Percentiles rank a stretch among this genome's conserved stretches.
Conservation (phyloP, 2,888 invertebrate genomes). For the Ophion slaviceki region DNA sequence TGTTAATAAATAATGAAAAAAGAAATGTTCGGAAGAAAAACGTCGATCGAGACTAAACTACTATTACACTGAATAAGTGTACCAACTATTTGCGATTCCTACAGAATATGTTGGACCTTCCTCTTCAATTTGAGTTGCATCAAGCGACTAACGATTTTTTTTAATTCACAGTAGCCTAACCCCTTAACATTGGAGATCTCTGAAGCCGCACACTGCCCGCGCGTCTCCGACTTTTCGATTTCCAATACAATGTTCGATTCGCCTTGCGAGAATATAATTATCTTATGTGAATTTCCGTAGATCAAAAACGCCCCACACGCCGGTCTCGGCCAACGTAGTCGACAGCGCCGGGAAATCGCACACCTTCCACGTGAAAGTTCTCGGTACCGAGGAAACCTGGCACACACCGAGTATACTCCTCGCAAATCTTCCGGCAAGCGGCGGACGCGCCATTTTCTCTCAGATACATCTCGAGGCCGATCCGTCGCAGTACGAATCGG, state of each 20-base stretch:
- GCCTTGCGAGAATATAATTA: not conserved
- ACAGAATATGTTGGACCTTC: too few relatives aligned
- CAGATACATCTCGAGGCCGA: slow-evolving; percentile 93
- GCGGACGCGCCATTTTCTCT: slow-evolving; percentile 92
- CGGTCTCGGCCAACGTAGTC: slow-evolving; percentile 76
- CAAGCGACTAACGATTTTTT: too few relatives aligned
- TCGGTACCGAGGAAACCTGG: slow-evolving; percentile 94
- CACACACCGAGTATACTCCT: slow-evolving; percentile 92
- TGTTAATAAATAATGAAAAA: too few relatives aligned
- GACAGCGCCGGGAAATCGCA: slow-evolving; percentile 86
- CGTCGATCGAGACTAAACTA: too few relatives aligned
- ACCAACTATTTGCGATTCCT: not conserved
- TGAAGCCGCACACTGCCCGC: too few relatives aligned
- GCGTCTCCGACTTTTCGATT: not conserved
- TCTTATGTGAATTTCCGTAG: slow-evolving; percentile 59
- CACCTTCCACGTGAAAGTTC: slow-evolving; percentile 90
- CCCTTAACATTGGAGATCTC: too few relatives aligned
- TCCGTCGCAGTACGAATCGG: slow-evolving; percentile 88
- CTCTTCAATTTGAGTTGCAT: too few relatives aligned
- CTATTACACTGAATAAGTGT: too few relatives aligned
- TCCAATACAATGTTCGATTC: not conserved
- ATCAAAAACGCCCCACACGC: slow-evolving; percentile 72
- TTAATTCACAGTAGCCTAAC: too few relatives aligned
- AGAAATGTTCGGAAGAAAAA: too few relatives aligned
- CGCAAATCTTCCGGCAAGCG: slow-evolving; percentile 87